phyloP scores from a whole-genome alignment of 2,888 invertebrate species.

The Acleris holmiana region DNA sequence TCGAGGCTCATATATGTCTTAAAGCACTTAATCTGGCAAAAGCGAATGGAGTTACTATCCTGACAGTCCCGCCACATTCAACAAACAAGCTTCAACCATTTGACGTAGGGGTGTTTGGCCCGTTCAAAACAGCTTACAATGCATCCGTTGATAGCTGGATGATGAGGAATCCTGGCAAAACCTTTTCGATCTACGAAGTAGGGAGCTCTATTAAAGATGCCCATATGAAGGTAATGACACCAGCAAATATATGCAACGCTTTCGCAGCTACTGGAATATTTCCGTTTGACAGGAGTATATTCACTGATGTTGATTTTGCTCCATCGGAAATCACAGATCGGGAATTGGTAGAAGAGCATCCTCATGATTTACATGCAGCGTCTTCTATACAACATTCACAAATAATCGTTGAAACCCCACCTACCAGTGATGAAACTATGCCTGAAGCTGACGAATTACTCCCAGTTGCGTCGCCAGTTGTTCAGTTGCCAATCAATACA shows the following conservation, averaged over 20 bases:
- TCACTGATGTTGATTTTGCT: slow-evolving; percentile 51
- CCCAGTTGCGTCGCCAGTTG: no score
- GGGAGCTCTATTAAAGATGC: slow-evolving; percentile 54
- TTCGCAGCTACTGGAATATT: slow-evolving; percentile 55
- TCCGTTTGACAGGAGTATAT: slow-evolving; percentile 51
- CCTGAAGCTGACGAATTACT: no score
- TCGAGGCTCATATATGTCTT: slow-evolving; percentile 6
- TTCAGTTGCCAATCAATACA: no score
- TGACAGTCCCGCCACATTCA: slow-evolving; percentile 11
- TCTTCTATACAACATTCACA: no score
- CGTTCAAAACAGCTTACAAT: no score
- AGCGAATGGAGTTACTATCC: slow-evolving; percentile 11
- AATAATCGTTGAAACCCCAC: no score
- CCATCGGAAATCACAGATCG: slow-evolving; percentile 45
- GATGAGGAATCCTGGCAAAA: slow-evolving; percentile 37
- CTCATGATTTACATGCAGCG: no score
- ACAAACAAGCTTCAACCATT: slow-evolving; percentile 10
- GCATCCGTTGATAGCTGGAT: slow-evolving; percentile 46
- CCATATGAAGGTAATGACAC: slow-evolving; percentile 52
- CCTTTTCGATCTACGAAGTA: slow-evolving; percentile 62
- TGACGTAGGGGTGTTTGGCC: slow-evolving; percentile 11
- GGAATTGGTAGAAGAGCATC: slow-evolving; percentile 6
- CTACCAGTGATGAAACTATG: no score
- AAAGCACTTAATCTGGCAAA: slow-evolving; percentile 7
- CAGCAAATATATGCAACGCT: slow-evolving; percentile 52